Evolutionary conservation across 92 coral and sea anemone species (phyloP).

Genomic region (Palythoa caribaeorum): DNA sequence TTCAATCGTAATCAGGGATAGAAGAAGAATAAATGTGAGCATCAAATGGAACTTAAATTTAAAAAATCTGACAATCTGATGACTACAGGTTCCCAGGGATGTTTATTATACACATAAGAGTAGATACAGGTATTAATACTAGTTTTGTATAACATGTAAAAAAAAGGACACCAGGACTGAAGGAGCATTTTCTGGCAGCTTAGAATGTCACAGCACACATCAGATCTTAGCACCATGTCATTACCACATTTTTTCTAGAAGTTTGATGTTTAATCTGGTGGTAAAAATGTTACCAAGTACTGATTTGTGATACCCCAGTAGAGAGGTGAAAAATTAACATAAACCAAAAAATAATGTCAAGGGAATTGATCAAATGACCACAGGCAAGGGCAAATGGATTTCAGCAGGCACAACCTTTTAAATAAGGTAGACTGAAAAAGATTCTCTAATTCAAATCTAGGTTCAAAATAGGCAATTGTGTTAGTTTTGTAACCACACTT

Average conservation of each 20-base stretch:
- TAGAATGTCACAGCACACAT: slow-evolving; percentile 27
- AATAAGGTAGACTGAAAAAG: background rate
- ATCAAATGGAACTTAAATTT: too few species aligned
- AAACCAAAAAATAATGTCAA: background rate
- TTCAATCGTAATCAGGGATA: too few species aligned
- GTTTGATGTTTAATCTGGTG: too few species aligned
- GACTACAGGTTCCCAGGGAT: too few species aligned
- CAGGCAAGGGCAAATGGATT: slow-evolving; percentile 31
- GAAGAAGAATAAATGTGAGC: too few species aligned
- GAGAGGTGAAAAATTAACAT: background rate
- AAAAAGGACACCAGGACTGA: too few species aligned
- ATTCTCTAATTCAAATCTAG: too few species aligned
- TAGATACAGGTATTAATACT: background rate
- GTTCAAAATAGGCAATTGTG: background rate
- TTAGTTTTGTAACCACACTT: background rate
- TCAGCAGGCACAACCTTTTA: background rate
- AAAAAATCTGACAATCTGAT: too few species aligned
- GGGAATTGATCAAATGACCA: background rate
- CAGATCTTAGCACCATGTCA: background rate
- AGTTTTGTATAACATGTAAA: background rate
- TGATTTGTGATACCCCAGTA: slow-evolving; percentile 39
- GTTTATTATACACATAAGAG: background rate
- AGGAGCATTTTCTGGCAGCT: slow-evolving; percentile 1
- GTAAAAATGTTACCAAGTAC: background rate
- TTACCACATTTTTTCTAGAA: background rate